Percentiles rank a stretch among this genome's conserved stretches.
phyloP scores from a whole-genome alignment of 2,113 vertebrate species.

The Nesogale talazaci region DNA sequence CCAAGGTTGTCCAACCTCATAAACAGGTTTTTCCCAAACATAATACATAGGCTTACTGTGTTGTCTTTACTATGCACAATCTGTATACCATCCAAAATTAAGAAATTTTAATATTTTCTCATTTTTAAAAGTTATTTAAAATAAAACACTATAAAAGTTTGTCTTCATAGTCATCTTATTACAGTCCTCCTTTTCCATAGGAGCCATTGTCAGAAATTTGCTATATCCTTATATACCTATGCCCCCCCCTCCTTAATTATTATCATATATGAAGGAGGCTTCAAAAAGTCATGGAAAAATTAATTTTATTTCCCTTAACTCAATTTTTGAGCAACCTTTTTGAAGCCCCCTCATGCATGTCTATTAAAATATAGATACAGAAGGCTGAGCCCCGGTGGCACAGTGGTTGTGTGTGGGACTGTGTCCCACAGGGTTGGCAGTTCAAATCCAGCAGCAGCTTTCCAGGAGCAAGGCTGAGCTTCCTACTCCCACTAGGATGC shows the following conservation, averaged over 20 bases:
- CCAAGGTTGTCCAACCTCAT: not conserved
- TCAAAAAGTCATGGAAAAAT: no score
- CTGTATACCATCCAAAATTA: not conserved
- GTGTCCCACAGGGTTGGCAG: no score
- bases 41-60: not conserved
- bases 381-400: no score
- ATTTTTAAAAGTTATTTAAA: not conserved
- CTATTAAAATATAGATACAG: not conserved
- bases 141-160: conserved; percentile 14
- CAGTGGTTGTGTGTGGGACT: no score
- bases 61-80: not conserved
- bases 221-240: not conserved
- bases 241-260: no score
- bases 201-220: not conserved
- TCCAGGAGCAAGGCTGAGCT: no score
- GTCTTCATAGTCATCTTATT: not conserved
- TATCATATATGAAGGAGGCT: no score
- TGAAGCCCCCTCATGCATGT: not conserved
- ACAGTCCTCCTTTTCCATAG: conserved; percentile 24
- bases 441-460: no score
- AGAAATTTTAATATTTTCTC: conserved; percentile 33
- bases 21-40: not conserved
- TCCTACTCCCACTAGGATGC: no score
- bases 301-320: no score
- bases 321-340: not conserved